phyloP scores from a whole-genome alignment of 1,140 invertebrate genomes.

The Pemphigus obesinymphae region DNA sequence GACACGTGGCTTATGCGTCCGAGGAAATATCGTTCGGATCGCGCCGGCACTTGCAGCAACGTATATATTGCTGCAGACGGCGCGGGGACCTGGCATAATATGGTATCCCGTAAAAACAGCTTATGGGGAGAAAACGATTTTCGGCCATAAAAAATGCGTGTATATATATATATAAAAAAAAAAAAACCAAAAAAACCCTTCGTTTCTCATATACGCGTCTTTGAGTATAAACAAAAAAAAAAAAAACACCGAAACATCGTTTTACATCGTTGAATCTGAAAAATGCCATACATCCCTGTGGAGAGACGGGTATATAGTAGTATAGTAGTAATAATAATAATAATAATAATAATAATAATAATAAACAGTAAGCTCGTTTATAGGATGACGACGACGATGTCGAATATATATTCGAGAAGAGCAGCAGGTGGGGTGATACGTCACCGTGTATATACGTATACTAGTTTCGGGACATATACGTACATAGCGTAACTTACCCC shows the following conservation, averaged over 20 bases:
- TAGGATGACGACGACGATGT: neutral
- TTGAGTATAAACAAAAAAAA: conserved; percentile 14
- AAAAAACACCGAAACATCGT: conserved; percentile 29
- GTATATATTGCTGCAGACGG: neutral
- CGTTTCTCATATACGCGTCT: neutral
- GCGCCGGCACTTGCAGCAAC: neutral
- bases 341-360: conserved; percentile 31
- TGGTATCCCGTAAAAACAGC: neutral
- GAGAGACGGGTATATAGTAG: conserved; percentile 33
- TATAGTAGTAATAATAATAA: conserved; percentile 32
- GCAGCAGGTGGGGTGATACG: conserved; percentile 31
- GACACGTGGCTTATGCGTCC: conserved; percentile 39
- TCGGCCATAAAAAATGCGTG: conserved; percentile 34
- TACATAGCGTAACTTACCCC: neutral
- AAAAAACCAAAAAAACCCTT: neutral
- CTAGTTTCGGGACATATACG: neutral
- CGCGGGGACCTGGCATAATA: neutral
- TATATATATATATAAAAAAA: too few relatives aligned
- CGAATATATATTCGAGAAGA: too few relatives aligned
- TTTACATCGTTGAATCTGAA: conserved; percentile 39
- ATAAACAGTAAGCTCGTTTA: conserved; percentile 40
- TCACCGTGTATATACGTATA: neutral
- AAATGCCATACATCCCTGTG: conserved; percentile 29
- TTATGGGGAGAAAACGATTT: conserved; percentile 39
- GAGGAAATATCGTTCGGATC: conserved; percentile 2